Conservation (phyloP, 2,797 vertebrate species). For the Petrocephalus schoutedeni region DNA sequence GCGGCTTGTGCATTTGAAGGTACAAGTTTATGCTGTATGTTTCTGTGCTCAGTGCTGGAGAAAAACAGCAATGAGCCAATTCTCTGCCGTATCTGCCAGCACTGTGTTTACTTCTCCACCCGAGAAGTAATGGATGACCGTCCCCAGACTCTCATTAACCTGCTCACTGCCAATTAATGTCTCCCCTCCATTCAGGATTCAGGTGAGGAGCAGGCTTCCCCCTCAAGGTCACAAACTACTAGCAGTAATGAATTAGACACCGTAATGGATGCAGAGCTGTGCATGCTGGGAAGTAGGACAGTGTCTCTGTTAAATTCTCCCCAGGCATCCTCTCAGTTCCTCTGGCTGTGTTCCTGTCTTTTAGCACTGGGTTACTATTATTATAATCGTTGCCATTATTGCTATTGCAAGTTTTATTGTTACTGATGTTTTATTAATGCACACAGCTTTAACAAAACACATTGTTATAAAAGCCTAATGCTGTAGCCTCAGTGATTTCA, state of each 20-base stretch:
- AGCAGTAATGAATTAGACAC: not conserved
- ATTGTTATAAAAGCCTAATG: not conserved
- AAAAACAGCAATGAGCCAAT: not conserved
- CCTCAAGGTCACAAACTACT: slow-evolving; percentile 2
- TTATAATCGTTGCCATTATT: not conserved
- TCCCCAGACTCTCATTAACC: not conserved
- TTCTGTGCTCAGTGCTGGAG: not conserved
- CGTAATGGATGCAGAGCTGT: not conserved
- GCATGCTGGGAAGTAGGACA: not conserved
- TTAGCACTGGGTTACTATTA: not conserved
- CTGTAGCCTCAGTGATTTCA: not conserved
- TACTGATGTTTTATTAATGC: not conserved
- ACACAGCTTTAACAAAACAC: not conserved
- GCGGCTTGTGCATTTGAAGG: not conserved
- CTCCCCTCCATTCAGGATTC: not conserved
- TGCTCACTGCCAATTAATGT: slow-evolving; percentile 2
- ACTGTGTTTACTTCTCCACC: not conserved
- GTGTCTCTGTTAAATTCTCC: not conserved
- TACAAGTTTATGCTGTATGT: not conserved
- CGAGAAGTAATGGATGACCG: not conserved
- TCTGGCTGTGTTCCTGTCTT: not conserved
- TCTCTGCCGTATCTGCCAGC: not conserved
- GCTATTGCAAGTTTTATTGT: not conserved
- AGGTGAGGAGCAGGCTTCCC: not conserved
- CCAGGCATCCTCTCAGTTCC: not conserved